phyloP scores from a whole-genome alignment of 2,888 invertebrate species.

The Oxycera nigricornis region DNA sequence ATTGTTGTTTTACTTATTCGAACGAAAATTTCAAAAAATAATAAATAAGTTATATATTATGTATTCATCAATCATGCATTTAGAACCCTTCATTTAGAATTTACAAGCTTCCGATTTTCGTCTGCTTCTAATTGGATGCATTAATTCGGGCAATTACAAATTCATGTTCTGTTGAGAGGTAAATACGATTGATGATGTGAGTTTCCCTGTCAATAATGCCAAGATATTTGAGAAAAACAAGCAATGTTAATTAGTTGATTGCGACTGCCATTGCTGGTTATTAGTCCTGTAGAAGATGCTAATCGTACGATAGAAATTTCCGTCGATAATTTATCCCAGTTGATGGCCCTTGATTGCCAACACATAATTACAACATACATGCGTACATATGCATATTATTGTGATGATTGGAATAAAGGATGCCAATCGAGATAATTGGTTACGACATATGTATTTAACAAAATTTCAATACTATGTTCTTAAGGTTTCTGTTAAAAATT shows the following conservation, averaged over 20 bases:
- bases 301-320: constrained; percentile 7
- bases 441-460: too few species aligned
- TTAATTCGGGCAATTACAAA: neutral
- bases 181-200: neutral
- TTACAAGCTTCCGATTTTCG: constrained; percentile 16
- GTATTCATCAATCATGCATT: too few species aligned
- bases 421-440: neutral
- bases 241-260: neutral
- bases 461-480: too few species aligned
- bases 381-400: neutral
- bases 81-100: too few species aligned
- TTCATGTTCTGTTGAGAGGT: neutral
- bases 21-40: too few species aligned
- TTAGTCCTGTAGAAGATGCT: neutral
- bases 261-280: neutral
- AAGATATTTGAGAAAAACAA: neutral
- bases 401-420: too few species aligned
- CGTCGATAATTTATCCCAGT: constrained; percentile 11
- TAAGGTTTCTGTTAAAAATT: too few species aligned
- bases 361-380: too few species aligned
- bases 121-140: constrained; percentile 8
- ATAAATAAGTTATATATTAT: too few species aligned
- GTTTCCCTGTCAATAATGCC: neutral
- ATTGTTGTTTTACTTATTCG: too few species aligned
- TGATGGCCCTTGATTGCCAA: constrained; percentile 12